Evolutionary conservation across 2,888 invertebrate genomes (phyloP), one percentile per base, ranked within the genome.

Genomic region (Drosophila macrospina): DNA sequence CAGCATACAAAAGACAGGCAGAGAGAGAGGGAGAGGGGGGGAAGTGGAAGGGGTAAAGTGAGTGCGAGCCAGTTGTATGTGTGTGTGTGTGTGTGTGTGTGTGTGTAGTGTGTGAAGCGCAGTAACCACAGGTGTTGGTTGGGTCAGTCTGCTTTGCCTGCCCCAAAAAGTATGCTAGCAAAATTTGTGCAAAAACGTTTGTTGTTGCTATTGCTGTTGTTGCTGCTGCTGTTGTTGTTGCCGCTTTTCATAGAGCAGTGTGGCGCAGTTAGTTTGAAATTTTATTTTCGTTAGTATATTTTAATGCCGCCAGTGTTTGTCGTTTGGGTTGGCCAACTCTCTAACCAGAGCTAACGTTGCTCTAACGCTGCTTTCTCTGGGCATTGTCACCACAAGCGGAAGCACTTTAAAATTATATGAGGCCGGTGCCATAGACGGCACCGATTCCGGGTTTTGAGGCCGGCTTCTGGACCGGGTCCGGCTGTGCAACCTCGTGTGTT

Each of bases 401-500:
- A 85, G 85, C 88, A 88, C 85, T 85, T 85, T 85, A 88, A 85
- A 85, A 85, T 85, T 85, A 86, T 88, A 88, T 88, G 84, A 85
- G 88, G 86, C 83, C 69, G 78, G 61, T 65, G 68, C 60, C 37
- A 55, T 48, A 34, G 11, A 41, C 28, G 48, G 42, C 36, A 15
- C 24, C 4, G 11, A 4, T 24, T 32, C 36, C 24, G 36, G 8
- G 47, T 8, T 3, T 3, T 15, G n/a, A 16, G 41, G 30, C 41
- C 28, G 8, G 16, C 13, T n/a, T 28, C 34, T 13, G 44, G 36
- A 20, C 16, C 15, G 26, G 37, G 56, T 50, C 62, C 57, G 57
- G 50, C 55, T 59, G 37, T 47, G 67, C 64, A 32, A 64, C 55
- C 55, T 77, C 69, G 66, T 82, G 68, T 84, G 70, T 67, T 76